Conservation (phyloP, 2,888 invertebrate species). For the Andrena camellia region DNA sequence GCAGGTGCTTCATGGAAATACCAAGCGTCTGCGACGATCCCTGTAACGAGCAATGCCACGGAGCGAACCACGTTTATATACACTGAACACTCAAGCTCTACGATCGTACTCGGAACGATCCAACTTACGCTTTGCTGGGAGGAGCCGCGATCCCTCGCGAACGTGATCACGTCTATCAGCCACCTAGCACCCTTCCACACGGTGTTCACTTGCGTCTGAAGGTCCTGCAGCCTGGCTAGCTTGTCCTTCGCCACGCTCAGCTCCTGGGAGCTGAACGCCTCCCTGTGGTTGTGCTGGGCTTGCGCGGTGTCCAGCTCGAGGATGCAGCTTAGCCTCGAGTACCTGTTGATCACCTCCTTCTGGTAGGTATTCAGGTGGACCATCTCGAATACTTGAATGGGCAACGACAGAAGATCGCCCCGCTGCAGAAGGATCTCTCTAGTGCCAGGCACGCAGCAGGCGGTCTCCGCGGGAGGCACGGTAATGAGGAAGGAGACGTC, state of each 20-base stretch:
- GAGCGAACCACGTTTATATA: background rate
- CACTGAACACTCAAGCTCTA: background rate
- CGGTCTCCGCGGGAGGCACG: conserved; percentile 96
- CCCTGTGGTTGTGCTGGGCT: conserved; percentile 96
- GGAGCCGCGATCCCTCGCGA: conserved; percentile 92
- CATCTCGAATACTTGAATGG: conserved; percentile 97
- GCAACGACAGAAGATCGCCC: conserved; percentile 94
- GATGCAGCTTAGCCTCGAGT: conserved; percentile 96
- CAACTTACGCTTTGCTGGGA: conserved; percentile 77
- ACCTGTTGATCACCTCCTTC: conserved; percentile 94
- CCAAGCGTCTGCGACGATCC: conserved; percentile 74
- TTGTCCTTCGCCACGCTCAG: conserved; percentile 94
- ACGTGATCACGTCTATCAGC: conserved; percentile 98
- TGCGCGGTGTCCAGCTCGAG: conserved; percentile 96
- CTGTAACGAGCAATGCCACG: conserved; percentile 44
- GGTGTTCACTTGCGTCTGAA: conserved; percentile 93
- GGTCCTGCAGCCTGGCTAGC: conserved; percentile 92
- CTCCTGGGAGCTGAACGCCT: conserved; percentile 97
- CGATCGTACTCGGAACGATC: background rate
- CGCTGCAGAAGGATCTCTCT: conserved; percentile 94
- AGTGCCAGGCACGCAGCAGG: conserved; percentile 96
- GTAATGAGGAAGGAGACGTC: conserved; percentile 97
- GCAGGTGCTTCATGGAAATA: conserved; percentile 83
- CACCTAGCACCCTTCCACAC: conserved; percentile 98
- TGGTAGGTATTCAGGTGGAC: conserved; percentile 98